These are phyloP conservation scores for Tringa solitaria DNA, from an alignment of 2,113 vertebrate species.

Conservation along the genomic window DNA sequence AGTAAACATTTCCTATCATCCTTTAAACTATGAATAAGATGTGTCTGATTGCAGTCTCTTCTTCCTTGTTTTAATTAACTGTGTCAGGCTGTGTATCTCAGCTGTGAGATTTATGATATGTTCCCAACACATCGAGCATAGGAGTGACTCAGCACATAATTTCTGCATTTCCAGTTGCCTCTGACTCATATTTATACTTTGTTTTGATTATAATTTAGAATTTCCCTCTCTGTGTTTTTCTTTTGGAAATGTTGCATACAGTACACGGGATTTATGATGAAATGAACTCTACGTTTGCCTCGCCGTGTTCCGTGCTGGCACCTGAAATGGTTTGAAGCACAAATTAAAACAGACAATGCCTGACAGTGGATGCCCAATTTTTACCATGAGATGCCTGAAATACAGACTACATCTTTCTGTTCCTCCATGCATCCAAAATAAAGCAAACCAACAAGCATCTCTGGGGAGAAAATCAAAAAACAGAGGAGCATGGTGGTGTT, in stretches of 20 bases:
- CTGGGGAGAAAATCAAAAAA: background rate
- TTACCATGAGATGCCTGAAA: background rate
- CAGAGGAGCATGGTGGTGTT: background rate
- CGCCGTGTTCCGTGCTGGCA: background rate
- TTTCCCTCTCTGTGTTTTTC: background rate
- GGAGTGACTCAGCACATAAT: background rate
- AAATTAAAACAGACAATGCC: background rate
- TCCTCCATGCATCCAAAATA: background rate
- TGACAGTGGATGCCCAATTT: background rate
- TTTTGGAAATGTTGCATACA: background rate
- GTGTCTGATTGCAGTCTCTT: background rate
- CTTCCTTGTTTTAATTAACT: conserved; percentile 9
- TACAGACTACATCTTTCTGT: background rate
- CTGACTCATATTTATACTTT: background rate
- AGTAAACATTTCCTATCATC: background rate
- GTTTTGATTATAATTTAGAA: background rate
- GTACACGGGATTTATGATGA: background rate
- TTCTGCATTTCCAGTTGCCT: background rate
- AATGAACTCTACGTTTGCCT: background rate
- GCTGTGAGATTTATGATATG: background rate
- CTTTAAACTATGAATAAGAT: background rate
- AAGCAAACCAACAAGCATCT: background rate
- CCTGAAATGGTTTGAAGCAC: background rate
- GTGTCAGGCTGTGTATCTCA: background rate
- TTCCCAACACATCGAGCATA: background rate